Evolutionary conservation across 2,888 invertebrate genomes (phyloP), one percentile per base, ranked within the genome.

Genomic region (Eilema caniola): DNA sequence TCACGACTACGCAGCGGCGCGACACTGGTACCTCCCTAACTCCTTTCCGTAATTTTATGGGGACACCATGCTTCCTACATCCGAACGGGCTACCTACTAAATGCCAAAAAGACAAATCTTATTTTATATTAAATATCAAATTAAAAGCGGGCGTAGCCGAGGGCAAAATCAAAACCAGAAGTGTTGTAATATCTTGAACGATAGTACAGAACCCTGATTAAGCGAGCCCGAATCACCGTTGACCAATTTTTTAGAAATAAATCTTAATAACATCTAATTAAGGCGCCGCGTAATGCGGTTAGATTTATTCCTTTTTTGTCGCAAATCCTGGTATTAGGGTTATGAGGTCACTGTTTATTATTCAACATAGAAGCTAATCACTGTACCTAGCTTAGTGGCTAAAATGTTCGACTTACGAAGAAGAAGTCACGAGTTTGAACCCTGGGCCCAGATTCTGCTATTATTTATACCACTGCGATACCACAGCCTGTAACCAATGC

Each of bases 321-420:
- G n/a, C 33, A 69, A 65, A 73, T 79, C 81, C 78, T 82, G 72
- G 65, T 78, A 60, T 31, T 64, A 69, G 64, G 64, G 59, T 53
- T 62, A 33, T 28, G 25, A 60, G 20, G 28, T 31, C 12, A 41
- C 16, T 33, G 60, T 62, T 65, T 63, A 20, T 59, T 57, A 47
- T 47, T 67, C 14, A 67, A 61, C 20, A 53, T n/a, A 47, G n/a
- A 53, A 25, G 25, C 25, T 59, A 59, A 59, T 59, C 59, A 59
- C 7, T 1, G 28, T 25, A 59, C 10, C 53, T 53, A 53, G n/a
- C 10, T 20, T 10, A 53, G n/a, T 53, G n/a, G n/a, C 53, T 47
- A 47, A 47, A 20, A 41, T 4, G 3, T 1, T 1, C 20, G 47
- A 47, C 20, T 47, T 20, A 20, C 7, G 20, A 20, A 7, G 20